phyloP scores from a whole-genome alignment of 2,888 invertebrate genomes.

The Steinernema scapterisci region DNA sequence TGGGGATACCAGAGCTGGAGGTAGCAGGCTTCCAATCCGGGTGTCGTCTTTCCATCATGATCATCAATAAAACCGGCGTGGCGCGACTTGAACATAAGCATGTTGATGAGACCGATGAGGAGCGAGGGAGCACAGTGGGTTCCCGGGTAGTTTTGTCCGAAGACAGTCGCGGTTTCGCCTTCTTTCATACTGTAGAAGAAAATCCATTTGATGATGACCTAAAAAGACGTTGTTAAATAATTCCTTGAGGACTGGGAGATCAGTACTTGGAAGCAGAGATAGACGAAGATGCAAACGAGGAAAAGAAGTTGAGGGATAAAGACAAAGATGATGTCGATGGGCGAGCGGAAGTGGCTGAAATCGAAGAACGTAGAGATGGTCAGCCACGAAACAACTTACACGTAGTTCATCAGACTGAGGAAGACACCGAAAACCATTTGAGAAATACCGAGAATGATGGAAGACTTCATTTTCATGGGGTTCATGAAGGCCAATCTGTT shows the following conservation, averaged over 20 bases:
- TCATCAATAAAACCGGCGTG: slow-evolving; percentile 39
- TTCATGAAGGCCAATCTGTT: slow-evolving; percentile 66
- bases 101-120: slow-evolving; percentile 77
- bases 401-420: slow-evolving; percentile 60
- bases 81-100: slow-evolving; percentile 80
- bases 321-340: slow-evolving; percentile 83
- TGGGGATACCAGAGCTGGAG: slow-evolving; percentile 61
- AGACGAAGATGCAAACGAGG: slow-evolving; percentile 87
- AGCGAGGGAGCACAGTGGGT: slow-evolving; percentile 88
- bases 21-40: slow-evolving; percentile 48
- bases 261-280: slow-evolving; percentile 85
- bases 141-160: slow-evolving; percentile 60
- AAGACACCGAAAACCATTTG: slow-evolving; percentile 67
- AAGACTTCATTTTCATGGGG: slow-evolving; percentile 67
- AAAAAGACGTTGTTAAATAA: neutral
- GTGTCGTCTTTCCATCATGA: neutral
- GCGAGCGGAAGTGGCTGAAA: slow-evolving; percentile 72
- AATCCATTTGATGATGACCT: slow-evolving; percentile 62
- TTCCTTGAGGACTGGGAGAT: slow-evolving; percentile 17
- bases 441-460: slow-evolving; percentile 61
- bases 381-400: slow-evolving; percentile 45
- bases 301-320: slow-evolving; percentile 95
- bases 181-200: slow-evolving; percentile 47
- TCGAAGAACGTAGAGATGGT: no score
- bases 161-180: slow-evolving; percentile 35